Evolutionary conservation across 2,113 vertebrate genomes (phyloP).

Genomic region (Rhabdornis inornatus): DNA sequence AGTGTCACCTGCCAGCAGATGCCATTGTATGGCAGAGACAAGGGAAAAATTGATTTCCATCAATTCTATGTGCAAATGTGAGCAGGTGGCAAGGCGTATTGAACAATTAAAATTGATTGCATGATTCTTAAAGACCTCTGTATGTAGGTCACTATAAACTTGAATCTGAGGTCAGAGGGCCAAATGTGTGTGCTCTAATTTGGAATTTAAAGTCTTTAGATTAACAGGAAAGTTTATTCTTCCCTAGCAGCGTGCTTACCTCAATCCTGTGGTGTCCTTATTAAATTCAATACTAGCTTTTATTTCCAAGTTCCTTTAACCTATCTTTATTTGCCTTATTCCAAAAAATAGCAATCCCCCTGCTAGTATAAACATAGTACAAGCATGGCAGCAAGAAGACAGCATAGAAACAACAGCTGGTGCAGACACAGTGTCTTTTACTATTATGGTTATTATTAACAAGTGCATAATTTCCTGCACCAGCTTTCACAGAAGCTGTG

Average conservation of each 20-base stretch:
- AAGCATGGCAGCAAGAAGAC: not conserved
- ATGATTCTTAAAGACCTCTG: not conserved
- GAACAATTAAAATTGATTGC: not conserved
- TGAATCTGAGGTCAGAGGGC: not conserved
- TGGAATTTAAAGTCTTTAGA: not conserved
- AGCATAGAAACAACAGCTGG: not conserved
- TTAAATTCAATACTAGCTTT: not conserved
- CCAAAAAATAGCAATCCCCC: not conserved
- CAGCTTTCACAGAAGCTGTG: not conserved
- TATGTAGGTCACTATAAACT: not conserved
- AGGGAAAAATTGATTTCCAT: not conserved
- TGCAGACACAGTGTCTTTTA: not conserved
- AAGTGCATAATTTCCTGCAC: not conserved
- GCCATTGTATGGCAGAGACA: accelerated
- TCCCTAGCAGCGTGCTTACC: not conserved
- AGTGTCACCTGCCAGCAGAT: not conserved
- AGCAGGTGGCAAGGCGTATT: not conserved
- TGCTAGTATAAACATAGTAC: not conserved
- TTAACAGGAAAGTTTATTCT: not conserved
- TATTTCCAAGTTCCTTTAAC: not conserved
- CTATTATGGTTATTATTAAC: too few species aligned
- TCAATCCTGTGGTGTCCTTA: not conserved
- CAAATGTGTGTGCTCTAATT: not conserved
- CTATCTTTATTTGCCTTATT: not conserved
- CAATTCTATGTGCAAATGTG: not conserved